phyloP scores from a whole-genome alignment of 2,113 vertebrate species.

The Pluvianellus socialis region DNA sequence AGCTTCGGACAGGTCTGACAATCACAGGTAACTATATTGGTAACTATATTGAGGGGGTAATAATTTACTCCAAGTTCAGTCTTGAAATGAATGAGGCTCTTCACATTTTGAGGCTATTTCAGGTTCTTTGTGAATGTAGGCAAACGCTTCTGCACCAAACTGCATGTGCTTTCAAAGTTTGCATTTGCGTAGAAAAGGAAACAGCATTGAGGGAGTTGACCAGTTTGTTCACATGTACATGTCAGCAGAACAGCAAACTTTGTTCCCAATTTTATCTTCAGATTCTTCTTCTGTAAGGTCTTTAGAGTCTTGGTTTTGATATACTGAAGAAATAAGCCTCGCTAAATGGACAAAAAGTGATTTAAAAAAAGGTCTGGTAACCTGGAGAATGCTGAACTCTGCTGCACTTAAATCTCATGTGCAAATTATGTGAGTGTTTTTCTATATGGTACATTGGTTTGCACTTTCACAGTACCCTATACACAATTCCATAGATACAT shows the following conservation, averaged over 20 bases:
- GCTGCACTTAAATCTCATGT: not conserved
- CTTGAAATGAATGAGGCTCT: not conserved
- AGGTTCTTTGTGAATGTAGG: not conserved
- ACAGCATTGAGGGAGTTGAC: not conserved
- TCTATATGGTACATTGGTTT: not conserved
- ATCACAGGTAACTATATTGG: not conserved
- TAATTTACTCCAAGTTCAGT: not conserved
- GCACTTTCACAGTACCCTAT: not conserved
- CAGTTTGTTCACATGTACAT: accelerated
- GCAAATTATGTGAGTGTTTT: not conserved
- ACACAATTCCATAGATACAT: not conserved
- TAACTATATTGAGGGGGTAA: not conserved
- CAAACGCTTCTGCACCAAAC: not conserved
- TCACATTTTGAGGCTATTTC: not conserved
- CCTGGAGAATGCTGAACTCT: not conserved
- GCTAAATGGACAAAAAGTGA: not conserved
- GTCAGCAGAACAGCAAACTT: not conserved
- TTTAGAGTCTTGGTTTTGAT: not conserved
- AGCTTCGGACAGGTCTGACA: not conserved
- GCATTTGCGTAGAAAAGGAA: not conserved
- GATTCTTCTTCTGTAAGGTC: not conserved
- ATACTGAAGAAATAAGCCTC: not conserved
- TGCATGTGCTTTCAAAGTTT: not conserved
- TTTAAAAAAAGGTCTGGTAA: not conserved
- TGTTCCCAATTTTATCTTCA: not conserved